Evolutionary conservation across 1,140 invertebrate species (phyloP), one percentile per base, ranked within the genome.

Genomic region (Megalonaias nervosa): DNA sequence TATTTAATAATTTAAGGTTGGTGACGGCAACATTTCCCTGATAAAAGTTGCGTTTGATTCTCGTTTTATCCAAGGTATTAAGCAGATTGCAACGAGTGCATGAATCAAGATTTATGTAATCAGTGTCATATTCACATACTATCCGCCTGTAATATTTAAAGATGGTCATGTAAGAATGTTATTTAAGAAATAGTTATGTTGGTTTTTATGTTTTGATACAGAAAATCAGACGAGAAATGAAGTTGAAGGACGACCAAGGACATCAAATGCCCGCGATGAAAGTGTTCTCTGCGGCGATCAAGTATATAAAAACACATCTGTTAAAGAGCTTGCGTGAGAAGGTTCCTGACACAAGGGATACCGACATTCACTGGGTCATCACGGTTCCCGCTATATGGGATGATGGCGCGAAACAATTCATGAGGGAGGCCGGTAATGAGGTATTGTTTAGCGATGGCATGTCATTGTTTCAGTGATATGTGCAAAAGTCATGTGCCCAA

Each of bases 251-350:
- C 48, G 67, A 68, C 19, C 65, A 75, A 21, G 60, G 60, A 61
- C 26, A 38, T 21, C 4, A 56, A 26, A 69, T 75, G 67, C 2
- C 6, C 14, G 74, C 74, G 9, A 16, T 75, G 13, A 68, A 21
- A n/a, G 74, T 75, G 1, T 75, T 75, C 55, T 60, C 56, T 38
- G 64, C 64, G 14, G 61, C 67, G 15, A 75, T 75, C n/a, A 65
- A 69, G 14, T 75, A 75, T 65, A 21, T 75, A 11, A 75, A 64
- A 21, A 21, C 55, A 0, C 74, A 75, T 48, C 15, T 75, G 19
- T 58, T 62, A 59, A 59, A 70, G 0, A 69, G 38, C 1, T 48
- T 48, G 11, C 38, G 38, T 48, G 38, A 48, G 9, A 48, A 48
- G 6, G 6, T 48, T 11, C 38, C 38, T 48, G 11, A 11, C 38